Evolutionary conservation across 1,140 invertebrate species (phyloP).

Genomic region (Bombus sylvicola): DNA sequence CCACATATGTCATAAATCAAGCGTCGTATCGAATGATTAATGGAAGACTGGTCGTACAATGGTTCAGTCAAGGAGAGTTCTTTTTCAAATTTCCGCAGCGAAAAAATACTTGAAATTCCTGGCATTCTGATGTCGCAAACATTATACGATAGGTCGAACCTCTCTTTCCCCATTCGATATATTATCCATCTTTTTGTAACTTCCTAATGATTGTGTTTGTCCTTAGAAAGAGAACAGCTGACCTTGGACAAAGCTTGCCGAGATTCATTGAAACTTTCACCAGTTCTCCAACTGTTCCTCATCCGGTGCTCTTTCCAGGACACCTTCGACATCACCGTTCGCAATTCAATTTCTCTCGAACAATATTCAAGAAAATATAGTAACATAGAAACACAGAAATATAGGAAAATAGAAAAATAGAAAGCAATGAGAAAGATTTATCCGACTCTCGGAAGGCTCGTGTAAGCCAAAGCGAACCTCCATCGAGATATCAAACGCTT

Average conservation of each 20-base stretch:
- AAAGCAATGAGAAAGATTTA: too few species aligned
- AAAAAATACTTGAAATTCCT: not conserved
- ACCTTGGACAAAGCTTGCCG: slow-evolving; percentile 51
- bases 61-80: not conserved
- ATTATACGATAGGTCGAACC: not conserved
- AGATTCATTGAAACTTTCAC: slow-evolving; percentile 56
- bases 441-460: too few species aligned
- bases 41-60: not conserved
- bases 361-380: not conserved
- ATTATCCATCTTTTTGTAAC: slow-evolving; percentile 6
- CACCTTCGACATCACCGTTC: not conserved
- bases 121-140: not conserved
- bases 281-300: slow-evolving; percentile 48
- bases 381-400: too few species aligned
- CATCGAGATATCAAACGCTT: too few species aligned
- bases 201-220: slow-evolving; percentile 37
- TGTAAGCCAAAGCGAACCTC: too few species aligned
- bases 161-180: not conserved
- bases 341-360: not conserved
- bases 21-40: slow-evolving; percentile 4
- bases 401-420: not conserved
- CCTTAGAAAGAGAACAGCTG: slow-evolving; percentile 22
- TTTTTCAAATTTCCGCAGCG: not conserved
- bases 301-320: not conserved
- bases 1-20: not conserved